Evolutionary conservation across 2,888 invertebrate genomes (phyloP), one percentile per base, ranked within the genome.

Genomic region (Ypsolopha scabrella): DNA sequence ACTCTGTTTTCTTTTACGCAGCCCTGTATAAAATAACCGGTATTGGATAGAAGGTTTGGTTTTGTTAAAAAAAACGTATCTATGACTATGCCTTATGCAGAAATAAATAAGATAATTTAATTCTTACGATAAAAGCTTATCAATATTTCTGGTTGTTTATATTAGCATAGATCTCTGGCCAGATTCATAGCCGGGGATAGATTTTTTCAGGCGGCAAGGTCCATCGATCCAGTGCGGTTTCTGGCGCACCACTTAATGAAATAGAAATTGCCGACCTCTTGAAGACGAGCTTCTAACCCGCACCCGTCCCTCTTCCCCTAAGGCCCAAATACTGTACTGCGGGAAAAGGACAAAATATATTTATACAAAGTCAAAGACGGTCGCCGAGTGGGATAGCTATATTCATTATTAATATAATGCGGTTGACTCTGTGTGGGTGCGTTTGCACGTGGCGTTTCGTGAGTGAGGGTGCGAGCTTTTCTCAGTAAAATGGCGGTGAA

Each of bases 371-470:
- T 82, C 80, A 82, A 86, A 85, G 85, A 85, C 82, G 82, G 71
- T 77, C 72, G 70, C 65, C 72, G 85, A 86, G 85, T 81, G 79
- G 83, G 85, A 86, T 77, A 77, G 85, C 82, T 80, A 79, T 86
- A 86, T 83, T 83, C 85, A 85, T 85, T 85, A 85, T 85, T 85
- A 83, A 85, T 85, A 85, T 85, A 85, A 85, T 82, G 83, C 75
- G 80, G 82, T 82, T 69, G 72, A 75, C 72, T 69, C 65, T 78
- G 80, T 83, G 83, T 82, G 79, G 73, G 83, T 81, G 80, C 74
- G 77, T 79, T 8, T 70, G 67, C 62, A 80, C 75, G 71, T 60
- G 63, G 61, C 53, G 53, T 55, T 55, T 63, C 61, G 66, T 61
- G 67, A 75, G 77, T 78, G 80, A 77, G 80, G 69, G 80, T 69